Evolutionary conservation across 2,113 vertebrate genomes (phyloP).

Genomic region (Hepsetus odoe): DNA sequence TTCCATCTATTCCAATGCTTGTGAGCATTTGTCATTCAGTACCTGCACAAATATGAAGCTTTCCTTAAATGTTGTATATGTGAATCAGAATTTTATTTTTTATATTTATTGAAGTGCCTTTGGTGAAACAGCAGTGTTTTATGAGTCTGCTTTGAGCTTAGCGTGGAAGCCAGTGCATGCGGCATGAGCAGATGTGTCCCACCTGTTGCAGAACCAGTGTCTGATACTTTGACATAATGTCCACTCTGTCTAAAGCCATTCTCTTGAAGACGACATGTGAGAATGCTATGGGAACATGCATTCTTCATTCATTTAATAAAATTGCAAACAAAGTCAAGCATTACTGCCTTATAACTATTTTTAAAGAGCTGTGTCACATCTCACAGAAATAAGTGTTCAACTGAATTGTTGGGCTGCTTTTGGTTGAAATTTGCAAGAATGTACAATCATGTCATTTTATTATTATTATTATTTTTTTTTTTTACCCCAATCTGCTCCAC

Average conservation of each 20-base stretch:
- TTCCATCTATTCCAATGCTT: neutral
- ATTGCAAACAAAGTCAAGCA: slow-evolving; percentile 39
- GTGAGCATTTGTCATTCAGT: neutral
- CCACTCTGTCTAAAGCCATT: slow-evolving; percentile 28
- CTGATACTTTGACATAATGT: slow-evolving; percentile 8
- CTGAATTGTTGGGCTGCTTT: neutral
- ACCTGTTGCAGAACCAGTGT: slow-evolving; percentile 3
- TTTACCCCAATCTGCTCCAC: too few species aligned
- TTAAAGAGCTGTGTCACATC: neutral
- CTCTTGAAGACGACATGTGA: slow-evolving; percentile 19
- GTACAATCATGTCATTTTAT: too few species aligned
- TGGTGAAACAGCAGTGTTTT: slow-evolving; percentile 6
- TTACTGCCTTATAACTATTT: neutral
- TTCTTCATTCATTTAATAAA: slow-evolving; percentile 49
- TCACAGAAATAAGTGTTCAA: neutral
- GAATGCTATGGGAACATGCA: slow-evolving; percentile 2
- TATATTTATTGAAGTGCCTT: slow-evolving; percentile 54
- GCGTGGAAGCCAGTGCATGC: slow-evolving; percentile 20
- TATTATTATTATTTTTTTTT: too few species aligned
- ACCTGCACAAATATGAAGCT: slow-evolving; percentile 1
- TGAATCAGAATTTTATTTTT: slow-evolving; percentile 44
- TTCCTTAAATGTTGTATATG: slow-evolving; percentile 45
- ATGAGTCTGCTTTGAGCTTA: slow-evolving; percentile 10
- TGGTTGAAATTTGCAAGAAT: neutral
- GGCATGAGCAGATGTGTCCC: slow-evolving; percentile 5